Evolutionary conservation across 2,113 vertebrate genomes (phyloP), one percentile per base, ranked within the genome.

Genomic region (Coryphaenoides rupestris): DNA sequence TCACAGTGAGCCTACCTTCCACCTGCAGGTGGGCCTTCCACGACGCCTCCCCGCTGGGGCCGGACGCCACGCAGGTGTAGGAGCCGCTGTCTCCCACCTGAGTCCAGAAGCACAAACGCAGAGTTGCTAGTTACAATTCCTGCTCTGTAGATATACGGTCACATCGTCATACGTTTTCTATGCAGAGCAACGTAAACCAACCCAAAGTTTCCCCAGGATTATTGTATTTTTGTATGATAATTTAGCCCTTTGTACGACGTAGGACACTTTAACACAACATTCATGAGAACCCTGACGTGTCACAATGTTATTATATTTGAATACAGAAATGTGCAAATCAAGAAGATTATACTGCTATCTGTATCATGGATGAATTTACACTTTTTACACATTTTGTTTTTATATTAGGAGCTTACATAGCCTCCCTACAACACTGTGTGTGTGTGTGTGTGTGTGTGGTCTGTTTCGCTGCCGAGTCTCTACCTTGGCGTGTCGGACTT

Each of bases 21-120:
- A 99, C 94, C 84, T 96, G 94, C 66, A 98, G 83, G 87, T 93
- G 93, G 0, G 95, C 93, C 1, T 90, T 97, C 95, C 96, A 96
- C 0, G 94, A 92, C 0, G 97, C 96, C 70, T 99, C 96, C 5
- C 97, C 97, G 4, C 93, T 97, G 46, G 94, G 91, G 70, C 92
- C 96, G 13, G 96, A 95, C 16, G 93, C 95, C 2, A 93, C 86
- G 84, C 97, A 99, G 40, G 94, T 95, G 82, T 98, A 98, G 58
- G 93, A 87, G 58, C 97, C 97, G 0, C 93, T 94, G 72, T 98
- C 96, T 0, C 93, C 94, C 69, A 98, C 89, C 97, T 99, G 87
- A 78, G 67, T 2, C 28, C 4, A 5, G 47, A 49, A 3, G 17
- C 47, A 49, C 14, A 49, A 49, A 5, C 4, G 47, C 47, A 49